Conservation (phyloP, 2,113 vertebrate genomes). For the Kryptolebias marmoratus region DNA sequence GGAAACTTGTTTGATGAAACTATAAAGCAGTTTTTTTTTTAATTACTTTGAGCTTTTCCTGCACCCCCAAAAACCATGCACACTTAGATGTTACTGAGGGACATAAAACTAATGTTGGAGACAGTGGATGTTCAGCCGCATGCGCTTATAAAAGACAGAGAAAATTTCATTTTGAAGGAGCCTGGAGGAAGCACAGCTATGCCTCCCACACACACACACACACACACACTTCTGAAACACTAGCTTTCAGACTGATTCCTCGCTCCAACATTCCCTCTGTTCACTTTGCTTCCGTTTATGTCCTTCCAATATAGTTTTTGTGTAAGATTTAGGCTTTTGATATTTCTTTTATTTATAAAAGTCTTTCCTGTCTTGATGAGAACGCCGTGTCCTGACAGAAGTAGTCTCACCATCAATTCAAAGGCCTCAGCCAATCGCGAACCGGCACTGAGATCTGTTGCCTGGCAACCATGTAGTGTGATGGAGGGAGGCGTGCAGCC, state of each 20-base stretch:
- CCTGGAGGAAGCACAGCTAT: constrained; percentile 57
- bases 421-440: constrained; percentile 76
- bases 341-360: constrained; percentile 12
- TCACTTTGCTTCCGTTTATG: constrained; percentile 1
- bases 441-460: constrained; percentile 82
- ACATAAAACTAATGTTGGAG: constrained; percentile 15
- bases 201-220: constrained; percentile 73
- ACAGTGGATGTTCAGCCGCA: constrained; percentile 31
- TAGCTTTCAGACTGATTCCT: constrained; percentile 40
- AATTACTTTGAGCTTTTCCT: no score
- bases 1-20: not conserved
- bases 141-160: constrained; percentile 17
- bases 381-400: constrained; percentile 67
- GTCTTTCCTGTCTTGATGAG: constrained; percentile 17
- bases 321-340: constrained; percentile 11
- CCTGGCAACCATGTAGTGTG: constrained; percentile 85
- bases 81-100: not conserved
- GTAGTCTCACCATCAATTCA: constrained; percentile 73
- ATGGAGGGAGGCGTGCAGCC: constrained; percentile 62
- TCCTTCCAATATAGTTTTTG: constrained; percentile 17
- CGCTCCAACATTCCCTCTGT: constrained; percentile 13
- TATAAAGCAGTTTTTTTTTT: not conserved
- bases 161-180: constrained; percentile 45
- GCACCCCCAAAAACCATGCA: not conserved
- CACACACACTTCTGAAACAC: constrained; percentile 51